These are phyloP conservation scores for Dioctria rufipes DNA, from an alignment of 2,888 invertebrate genomes.

Conservation along the genomic window DNA sequence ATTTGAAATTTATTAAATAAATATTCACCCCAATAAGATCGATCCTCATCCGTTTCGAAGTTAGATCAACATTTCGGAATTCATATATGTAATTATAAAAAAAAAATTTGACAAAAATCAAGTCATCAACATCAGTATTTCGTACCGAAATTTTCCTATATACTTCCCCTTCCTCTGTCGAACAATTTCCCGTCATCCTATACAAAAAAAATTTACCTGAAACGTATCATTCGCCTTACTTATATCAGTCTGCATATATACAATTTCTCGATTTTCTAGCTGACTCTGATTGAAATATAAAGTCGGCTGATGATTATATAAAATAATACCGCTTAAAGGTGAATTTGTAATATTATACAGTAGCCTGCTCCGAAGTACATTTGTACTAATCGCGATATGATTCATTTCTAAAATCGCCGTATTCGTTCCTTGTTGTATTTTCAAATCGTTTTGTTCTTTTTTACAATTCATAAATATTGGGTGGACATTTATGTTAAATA, in stretches of 20 bases:
- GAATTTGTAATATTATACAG: conserved; percentile 84
- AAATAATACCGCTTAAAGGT: conserved; percentile 88
- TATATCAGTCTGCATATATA: conserved; percentile 96
- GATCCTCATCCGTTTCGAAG: too few species aligned
- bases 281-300: conserved; percentile 85
- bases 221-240: conserved; percentile 89
- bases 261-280: conserved; percentile 84
- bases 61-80: too few species aligned
- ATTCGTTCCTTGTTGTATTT: conserved; percentile 88
- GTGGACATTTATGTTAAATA: conserved; percentile 88
- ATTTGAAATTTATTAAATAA: too few species aligned
- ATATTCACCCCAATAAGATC: too few species aligned
- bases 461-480: conserved; percentile 77
- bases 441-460: conserved; percentile 73
- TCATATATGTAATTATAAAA: too few species aligned
- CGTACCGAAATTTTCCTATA: too few species aligned
- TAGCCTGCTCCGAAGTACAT: conserved; percentile 80
- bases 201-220: conserved; percentile 69
- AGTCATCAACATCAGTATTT: too few species aligned
- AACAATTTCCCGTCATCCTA: too few species aligned
- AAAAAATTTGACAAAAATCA: too few species aligned
- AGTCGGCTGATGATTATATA: conserved; percentile 83
- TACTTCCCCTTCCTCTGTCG: too few species aligned
- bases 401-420: conserved; percentile 83
- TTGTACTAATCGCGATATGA: conserved; percentile 84